A percentile compares a stretch with the other conserved stretches of the same genome.
Conservation (phyloP, 2,888 invertebrate species). For the Agrotis segetum region DNA sequence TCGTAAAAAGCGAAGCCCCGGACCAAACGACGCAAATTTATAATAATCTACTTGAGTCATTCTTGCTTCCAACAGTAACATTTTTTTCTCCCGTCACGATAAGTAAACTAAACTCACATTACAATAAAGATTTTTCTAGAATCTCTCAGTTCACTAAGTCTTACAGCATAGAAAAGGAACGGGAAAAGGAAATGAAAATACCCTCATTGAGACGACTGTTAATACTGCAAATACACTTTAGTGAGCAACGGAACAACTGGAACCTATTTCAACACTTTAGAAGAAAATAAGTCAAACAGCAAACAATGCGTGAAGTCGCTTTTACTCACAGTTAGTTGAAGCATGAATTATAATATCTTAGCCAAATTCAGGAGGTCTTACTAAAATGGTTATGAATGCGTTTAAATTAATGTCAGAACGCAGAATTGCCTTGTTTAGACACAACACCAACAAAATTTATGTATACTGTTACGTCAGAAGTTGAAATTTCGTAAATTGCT, state of each 20-base stretch:
- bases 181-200: slow-evolving; percentile 23
- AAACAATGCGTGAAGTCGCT: slow-evolving; percentile 45
- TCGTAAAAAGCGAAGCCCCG: too few species aligned
- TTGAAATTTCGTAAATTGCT: slow-evolving; percentile 56
- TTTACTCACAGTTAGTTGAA: slow-evolving; percentile 44
- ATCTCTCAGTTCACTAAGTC: neutral
- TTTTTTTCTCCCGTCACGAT: too few species aligned
- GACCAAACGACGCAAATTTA: too few species aligned
- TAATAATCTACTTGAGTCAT: too few species aligned
- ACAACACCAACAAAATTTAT: slow-evolving; percentile 69
- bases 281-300: slow-evolving; percentile 40
- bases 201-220: neutral
- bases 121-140: neutral
- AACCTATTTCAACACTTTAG: slow-evolving; percentile 30
- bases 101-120: neutral
- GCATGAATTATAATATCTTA: slow-evolving; percentile 57
- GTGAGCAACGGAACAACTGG: slow-evolving; percentile 13
- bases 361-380: slow-evolving; percentile 62
- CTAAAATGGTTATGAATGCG: slow-evolving; percentile 68
- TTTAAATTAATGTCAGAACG: slow-evolving; percentile 78
- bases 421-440: slow-evolving; percentile 78
- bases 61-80: too few species aligned
- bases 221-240: slow-evolving; percentile 20
- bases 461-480: slow-evolving; percentile 51
- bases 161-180: neutral